phyloP scores from a whole-genome alignment of 2,113 vertebrate genomes.

The Indri indri region DNA sequence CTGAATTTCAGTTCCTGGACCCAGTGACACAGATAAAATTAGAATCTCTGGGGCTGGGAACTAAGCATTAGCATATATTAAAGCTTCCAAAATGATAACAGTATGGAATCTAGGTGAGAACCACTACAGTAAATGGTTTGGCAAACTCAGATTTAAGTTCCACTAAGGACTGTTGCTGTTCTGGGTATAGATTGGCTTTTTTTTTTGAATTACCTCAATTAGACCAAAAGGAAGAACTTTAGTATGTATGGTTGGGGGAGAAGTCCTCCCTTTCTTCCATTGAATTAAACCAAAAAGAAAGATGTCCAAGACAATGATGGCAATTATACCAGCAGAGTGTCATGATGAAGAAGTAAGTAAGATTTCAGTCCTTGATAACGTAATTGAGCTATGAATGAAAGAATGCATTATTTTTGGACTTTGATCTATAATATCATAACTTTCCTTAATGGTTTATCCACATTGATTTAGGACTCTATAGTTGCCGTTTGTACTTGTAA shows the following conservation, averaged over 20 bases:
- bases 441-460: not conserved
- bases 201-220: not conserved
- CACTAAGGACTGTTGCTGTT: not conserved
- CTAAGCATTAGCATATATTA: not conserved
- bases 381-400: not conserved
- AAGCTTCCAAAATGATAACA: not conserved
- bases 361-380: not conserved
- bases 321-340: not conserved
- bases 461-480: not conserved
- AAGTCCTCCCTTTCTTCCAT: not conserved
- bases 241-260: not conserved
- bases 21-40: not conserved
- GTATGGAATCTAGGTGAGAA: not conserved
- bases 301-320: not conserved
- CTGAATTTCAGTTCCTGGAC: not conserved
- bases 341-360: not conserved
- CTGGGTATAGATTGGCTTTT: not conserved
- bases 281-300: not conserved
- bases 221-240: not conserved
- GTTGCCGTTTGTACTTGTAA: not conserved
- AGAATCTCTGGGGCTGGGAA: not conserved
- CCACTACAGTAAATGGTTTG: not conserved
- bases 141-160: not conserved
- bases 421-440: not conserved
- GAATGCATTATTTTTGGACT: not conserved